A percentile compares a stretch with the other conserved stretches of the same genome.
These are phyloP conservation scores for Platerodrilus igneus DNA, from an alignment of 2,888 invertebrate genomes.

Conservation along the genomic window DNA sequence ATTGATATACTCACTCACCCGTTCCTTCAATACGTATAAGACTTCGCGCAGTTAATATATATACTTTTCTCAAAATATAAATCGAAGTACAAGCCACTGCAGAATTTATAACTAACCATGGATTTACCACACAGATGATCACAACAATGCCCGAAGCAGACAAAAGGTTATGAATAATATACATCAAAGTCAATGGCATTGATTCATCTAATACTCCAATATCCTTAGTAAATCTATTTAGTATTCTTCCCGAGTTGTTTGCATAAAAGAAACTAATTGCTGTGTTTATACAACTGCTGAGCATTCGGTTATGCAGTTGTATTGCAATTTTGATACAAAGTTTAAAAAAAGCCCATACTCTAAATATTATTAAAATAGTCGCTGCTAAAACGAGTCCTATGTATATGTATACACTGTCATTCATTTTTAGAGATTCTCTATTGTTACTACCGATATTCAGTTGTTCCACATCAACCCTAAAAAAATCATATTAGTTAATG, in stretches of 20 bases:
- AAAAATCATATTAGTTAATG: too few species aligned
- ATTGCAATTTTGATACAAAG: conserved; percentile 72
- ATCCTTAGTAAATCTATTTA: conserved; percentile 83
- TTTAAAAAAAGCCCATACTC: conserved; percentile 68
- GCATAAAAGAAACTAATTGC: conserved; percentile 80
- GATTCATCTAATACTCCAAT: conserved; percentile 74
- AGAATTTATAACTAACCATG: conserved; percentile 62
- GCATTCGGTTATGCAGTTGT: conserved; percentile 73
- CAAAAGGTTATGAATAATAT: conserved; percentile 62
- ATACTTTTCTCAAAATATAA: conserved; percentile 60
- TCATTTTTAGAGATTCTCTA: too few species aligned
- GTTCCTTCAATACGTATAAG: conserved; percentile 61
- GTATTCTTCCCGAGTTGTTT: conserved; percentile 66
- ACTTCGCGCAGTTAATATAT: conserved; percentile 67
- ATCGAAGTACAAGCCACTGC: conserved; percentile 60
- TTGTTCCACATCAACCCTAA: too few species aligned
- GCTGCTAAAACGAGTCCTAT: conserved; percentile 55
- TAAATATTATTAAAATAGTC: conserved; percentile 57
- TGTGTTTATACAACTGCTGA: conserved; percentile 66
- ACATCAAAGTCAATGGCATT: conserved; percentile 61
- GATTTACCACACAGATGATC: conserved; percentile 67
- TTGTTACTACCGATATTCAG: too few species aligned
- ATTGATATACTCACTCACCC: too few species aligned
- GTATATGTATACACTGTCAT: too few species aligned
- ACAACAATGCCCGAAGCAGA: conserved; percentile 67